Evolutionary conservation across 37 sponge, comb jelly and placozoan species (phyloP).

Genomic region (Chondrosia reniformis): DNA sequence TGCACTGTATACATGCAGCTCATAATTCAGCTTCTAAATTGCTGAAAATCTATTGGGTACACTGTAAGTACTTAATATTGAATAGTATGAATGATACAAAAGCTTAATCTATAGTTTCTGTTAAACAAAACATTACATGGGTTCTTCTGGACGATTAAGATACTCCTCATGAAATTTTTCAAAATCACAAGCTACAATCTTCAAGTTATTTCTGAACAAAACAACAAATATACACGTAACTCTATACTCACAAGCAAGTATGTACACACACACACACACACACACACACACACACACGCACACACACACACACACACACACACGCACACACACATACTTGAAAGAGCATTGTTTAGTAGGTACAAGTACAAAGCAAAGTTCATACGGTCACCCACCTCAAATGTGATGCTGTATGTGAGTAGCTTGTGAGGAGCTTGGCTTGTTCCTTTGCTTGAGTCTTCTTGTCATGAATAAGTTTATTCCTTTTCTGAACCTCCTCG

Average conservation of each 20-base stretch:
- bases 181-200: conserved; percentile 12
- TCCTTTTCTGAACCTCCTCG: neutral
- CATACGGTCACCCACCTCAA: neutral
- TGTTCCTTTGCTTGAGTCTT: neutral
- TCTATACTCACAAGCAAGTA: neutral
- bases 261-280: conserved; percentile 8
- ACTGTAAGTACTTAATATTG: no score
- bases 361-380: neutral
- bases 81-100: no score
- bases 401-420: neutral
- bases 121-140: no score
- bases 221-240: neutral
- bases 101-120: no score
- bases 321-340: neutral
- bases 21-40: no score
- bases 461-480: neutral
- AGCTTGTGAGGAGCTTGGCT: neutral
- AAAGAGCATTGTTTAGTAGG: neutral
- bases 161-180: conserved; percentile 8
- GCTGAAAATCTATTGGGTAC: no score
- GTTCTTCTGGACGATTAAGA: no score
- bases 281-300: neutral
- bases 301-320: neutral
- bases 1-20: no score
- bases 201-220: neutral